Evolutionary conservation across 2,888 invertebrate genomes (phyloP), one percentile per base, ranked within the genome.

Genomic region (Diadegma fenestrale): DNA sequence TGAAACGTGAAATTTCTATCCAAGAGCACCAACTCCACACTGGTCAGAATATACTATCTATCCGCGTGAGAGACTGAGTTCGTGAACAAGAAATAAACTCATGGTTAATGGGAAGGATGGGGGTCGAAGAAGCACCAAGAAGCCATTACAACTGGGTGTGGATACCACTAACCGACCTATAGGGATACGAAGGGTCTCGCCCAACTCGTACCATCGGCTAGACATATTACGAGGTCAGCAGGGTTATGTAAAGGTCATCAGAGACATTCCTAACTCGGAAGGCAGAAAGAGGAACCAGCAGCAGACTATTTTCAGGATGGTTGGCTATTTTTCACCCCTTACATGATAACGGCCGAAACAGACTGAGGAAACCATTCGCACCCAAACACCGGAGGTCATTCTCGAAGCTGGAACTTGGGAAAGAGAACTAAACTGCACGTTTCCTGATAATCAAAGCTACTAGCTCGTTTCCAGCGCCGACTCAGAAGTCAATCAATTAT

Each of bases 241-340:
- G 87, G 84, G 87, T 86, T 73, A 61, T 78, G 87, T 89, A 87
- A 87, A 89, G 89, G 89, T 90, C 90, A 88, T 45, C n/a, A 83
- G 87, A 82, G 64, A 80, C 64, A 71, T 37, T 63, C 45, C 14
- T 4, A 10, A 58, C 58, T 58, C 0, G 4, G 58, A 26, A 14
- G 58, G 14, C 12, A 26, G 58, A 26, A 58, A 58, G 58, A 58
- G 58, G 6, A 26, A 26, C 26, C 26, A 58, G 26, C 26, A 58
- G 26, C 26, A 12, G 26, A 14, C 26, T 58, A 12, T 58, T 58
- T 26, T 26, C 4, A 58, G 26, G 58, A 26, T 26, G 26, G 58
- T 58, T 14, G 58, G 45, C 68, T 37, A 68, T 68, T 68, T 45
- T 68, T 68, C 68, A 45, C 26, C 41, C 45, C 0, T 26, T 58